phyloP scores from a whole-genome alignment of 1,140 invertebrate species.

The Brachionus calyciflorus region DNA sequence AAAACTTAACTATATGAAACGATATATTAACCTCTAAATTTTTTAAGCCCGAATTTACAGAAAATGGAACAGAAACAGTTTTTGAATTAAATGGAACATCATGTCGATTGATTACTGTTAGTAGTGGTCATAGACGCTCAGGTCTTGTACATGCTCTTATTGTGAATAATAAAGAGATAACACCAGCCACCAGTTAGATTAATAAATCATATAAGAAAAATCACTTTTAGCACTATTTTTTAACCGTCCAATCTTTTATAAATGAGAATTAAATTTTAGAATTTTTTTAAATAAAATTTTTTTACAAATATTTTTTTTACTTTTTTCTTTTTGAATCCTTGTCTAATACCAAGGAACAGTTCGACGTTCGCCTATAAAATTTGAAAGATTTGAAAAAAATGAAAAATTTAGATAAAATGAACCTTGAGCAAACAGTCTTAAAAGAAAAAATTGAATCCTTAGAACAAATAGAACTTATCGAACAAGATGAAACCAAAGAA shows the following conservation, averaged over 20 bases:
- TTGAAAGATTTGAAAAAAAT: too few species aligned
- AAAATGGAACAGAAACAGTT: constrained; percentile 36
- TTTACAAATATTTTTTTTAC: not conserved
- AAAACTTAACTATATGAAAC: too few species aligned
- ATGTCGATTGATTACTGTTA: constrained; percentile 12
- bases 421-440: not conserved
- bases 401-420: not conserved
- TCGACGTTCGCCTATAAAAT: too few species aligned
- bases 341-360: constrained; percentile 17
- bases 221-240: not conserved
- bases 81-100: constrained; percentile 3
- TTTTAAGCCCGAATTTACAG: constrained; percentile 40
- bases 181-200: not conserved
- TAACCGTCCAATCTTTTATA: constrained; percentile 9
- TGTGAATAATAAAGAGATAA: constrained; percentile 43
- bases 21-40: too few species aligned
- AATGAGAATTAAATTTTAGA: not conserved
- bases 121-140: constrained; percentile 17
- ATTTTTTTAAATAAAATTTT: not conserved
- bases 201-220: not conserved
- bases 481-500: not conserved
- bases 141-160: constrained; percentile 43
- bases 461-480: constrained; percentile 11
- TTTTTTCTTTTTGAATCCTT: not conserved
- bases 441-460: not conserved